phyloP scores from a whole-genome alignment of 2,113 vertebrate species.

The Gallinago jamesoni region DNA sequence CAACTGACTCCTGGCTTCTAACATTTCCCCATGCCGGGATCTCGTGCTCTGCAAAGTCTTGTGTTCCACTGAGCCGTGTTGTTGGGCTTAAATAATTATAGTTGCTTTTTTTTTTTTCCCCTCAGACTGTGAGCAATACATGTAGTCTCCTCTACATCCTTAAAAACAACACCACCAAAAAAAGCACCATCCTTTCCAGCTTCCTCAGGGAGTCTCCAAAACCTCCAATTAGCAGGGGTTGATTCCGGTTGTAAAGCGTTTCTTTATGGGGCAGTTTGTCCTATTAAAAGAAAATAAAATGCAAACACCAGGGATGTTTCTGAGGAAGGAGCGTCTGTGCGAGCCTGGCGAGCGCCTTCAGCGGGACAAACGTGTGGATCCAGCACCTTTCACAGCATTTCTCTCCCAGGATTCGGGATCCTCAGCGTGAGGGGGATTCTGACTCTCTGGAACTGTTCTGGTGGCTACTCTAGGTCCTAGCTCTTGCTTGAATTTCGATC shows the following conservation, averaged over 20 bases:
- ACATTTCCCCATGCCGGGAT: not conserved
- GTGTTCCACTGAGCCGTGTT: accelerated
- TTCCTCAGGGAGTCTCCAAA: not conserved
- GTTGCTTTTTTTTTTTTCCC: not conserved
- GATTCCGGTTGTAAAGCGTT: not conserved
- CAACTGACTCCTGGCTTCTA: too few species aligned
- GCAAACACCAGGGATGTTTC: not conserved
- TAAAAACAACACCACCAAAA: not conserved
- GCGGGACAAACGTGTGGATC: accelerated
- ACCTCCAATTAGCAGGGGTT: not conserved
- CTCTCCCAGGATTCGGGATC: not conserved
- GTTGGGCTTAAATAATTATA: not conserved
- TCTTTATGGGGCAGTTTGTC: not conserved
- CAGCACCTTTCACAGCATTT: accelerated
- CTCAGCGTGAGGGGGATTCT: not conserved
- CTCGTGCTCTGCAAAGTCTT: not conserved
- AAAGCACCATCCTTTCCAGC: not conserved
- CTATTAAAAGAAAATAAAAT: not conserved
- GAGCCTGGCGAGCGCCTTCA: not conserved
- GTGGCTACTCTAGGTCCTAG: accelerated
- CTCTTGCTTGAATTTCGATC: not conserved
- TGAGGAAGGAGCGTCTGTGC: accelerated
- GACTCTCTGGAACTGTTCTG: not conserved
- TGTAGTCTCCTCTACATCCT: not conserved
- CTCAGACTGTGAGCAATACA: not conserved